phyloP scores from a whole-genome alignment of 2,888 invertebrate genomes.

The Liopterus haemorrhoidalis region DNA sequence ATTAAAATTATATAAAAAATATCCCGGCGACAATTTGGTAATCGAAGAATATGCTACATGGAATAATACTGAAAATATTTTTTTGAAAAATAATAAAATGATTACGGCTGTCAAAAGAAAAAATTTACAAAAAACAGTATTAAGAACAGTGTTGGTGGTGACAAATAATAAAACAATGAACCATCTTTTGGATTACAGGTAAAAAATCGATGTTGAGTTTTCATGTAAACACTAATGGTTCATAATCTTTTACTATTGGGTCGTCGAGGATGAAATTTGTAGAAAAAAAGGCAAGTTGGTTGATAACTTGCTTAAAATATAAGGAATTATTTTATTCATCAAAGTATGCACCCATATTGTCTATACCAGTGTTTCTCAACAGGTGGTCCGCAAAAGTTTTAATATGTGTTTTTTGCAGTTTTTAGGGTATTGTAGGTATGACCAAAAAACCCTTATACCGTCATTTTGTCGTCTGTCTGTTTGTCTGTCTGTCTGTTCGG shows the following conservation, averaged over 20 bases:
- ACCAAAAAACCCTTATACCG: no score
- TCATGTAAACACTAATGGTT: background rate
- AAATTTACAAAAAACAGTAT: slow-evolving; percentile 46
- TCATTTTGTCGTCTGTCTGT: no score
- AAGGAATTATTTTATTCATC: no score
- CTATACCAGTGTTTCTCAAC: no score
- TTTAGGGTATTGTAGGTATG: no score
- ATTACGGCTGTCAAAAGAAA: slow-evolving; percentile 43
- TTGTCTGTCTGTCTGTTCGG: no score
- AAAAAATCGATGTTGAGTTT: slow-evolving; percentile 31
- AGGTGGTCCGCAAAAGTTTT: no score
- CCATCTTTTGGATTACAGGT: slow-evolving; percentile 57
- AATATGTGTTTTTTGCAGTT: no score
- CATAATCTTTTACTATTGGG: background rate
- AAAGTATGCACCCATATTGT: no score
- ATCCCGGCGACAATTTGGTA: slow-evolving; percentile 33
- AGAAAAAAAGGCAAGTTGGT: no score
- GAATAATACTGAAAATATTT: slow-evolving; percentile 26
- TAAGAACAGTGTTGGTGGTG: slow-evolving; percentile 54
- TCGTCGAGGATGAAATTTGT: no score
- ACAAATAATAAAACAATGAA: slow-evolving; percentile 55
- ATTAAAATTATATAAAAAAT: slow-evolving; percentile 37
- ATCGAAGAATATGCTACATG: slow-evolving; percentile 36
- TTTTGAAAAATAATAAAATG: slow-evolving; percentile 20
- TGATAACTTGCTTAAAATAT: no score